These are phyloP conservation scores for Drosophila melanogaster DNA, from an alignment of 1,140 invertebrate genomes.

Conservation along the genomic window Release_6_plus_ISO1_MT NT_033779.5:2001001-2001500, in stretches of 20 bases:
- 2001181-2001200: background rate
- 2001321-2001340: no score
- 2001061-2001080: slow-evolving; percentile 82
- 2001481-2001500: slow-evolving; percentile 85
- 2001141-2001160: slow-evolving; percentile 28
- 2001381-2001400: slow-evolving; percentile 82
- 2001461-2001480: slow-evolving; percentile 85
- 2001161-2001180: slow-evolving; percentile 31
- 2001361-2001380: slow-evolving; percentile 62
- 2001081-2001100: slow-evolving; percentile 49
- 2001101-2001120: slow-evolving; percentile 7
- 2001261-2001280: no score
- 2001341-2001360: no score
- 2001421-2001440: slow-evolving; percentile 85
- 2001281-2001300: no score
- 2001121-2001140: background rate
- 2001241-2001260: no score
- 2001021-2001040: slow-evolving; percentile 85
- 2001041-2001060: slow-evolving; percentile 85
- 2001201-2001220: background rate
- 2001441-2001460: slow-evolving; percentile 85
- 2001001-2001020: slow-evolving; percentile 86
- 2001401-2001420: slow-evolving; percentile 85
- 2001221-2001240: background rate
- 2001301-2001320: no score